Conservation (phyloP, 2,888 invertebrate genomes). For the Cabera pusaria region DNA sequence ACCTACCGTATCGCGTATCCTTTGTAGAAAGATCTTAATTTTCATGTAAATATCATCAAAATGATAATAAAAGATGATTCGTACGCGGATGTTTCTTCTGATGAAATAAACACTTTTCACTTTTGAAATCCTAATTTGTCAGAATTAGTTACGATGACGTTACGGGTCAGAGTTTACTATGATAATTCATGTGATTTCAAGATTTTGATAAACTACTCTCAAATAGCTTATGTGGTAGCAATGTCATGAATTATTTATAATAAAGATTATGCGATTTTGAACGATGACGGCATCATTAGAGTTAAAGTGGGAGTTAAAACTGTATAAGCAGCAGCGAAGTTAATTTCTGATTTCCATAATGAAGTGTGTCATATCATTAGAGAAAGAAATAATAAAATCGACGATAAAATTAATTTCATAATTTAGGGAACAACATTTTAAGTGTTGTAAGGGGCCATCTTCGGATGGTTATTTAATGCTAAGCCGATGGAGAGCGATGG, state of each 20-base stretch:
- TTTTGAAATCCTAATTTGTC: conserved; percentile 28
- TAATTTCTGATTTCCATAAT: conserved; percentile 11
- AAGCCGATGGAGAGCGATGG: too few relatives aligned
- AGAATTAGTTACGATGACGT: conserved; percentile 20
- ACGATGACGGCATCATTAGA: conserved; percentile 7
- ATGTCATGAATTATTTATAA: conserved; percentile 14
- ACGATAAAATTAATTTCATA: too few relatives aligned
- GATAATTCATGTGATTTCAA: conserved; percentile 13
- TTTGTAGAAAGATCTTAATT: too few relatives aligned
- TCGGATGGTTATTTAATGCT: too few relatives aligned
- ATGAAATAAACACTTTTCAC: conserved; percentile 24
- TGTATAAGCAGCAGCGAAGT: conserved; percentile 8
- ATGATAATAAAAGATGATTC: too few relatives aligned
- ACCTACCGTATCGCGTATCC: conserved; percentile 10
- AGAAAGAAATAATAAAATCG: conserved; percentile 7
- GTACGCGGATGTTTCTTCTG: conserved; percentile 11
- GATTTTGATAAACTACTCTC: conserved; percentile 9
- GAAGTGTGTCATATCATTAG: conserved; percentile 17
- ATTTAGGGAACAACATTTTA: too few relatives aligned
- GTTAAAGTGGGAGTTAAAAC: conserved; percentile 8
- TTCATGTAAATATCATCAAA: too few relatives aligned
- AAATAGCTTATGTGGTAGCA: conserved; percentile 16
- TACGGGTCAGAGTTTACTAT: conserved; percentile 20
- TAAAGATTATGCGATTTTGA: conserved; percentile 16
- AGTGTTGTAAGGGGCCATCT: too few relatives aligned